Percentiles rank a stretch among this genome's conserved stretches.
These are phyloP conservation scores for Recurvirostra avosetta DNA, from an alignment of 2,113 vertebrate species.

Conservation along the genomic window DNA sequence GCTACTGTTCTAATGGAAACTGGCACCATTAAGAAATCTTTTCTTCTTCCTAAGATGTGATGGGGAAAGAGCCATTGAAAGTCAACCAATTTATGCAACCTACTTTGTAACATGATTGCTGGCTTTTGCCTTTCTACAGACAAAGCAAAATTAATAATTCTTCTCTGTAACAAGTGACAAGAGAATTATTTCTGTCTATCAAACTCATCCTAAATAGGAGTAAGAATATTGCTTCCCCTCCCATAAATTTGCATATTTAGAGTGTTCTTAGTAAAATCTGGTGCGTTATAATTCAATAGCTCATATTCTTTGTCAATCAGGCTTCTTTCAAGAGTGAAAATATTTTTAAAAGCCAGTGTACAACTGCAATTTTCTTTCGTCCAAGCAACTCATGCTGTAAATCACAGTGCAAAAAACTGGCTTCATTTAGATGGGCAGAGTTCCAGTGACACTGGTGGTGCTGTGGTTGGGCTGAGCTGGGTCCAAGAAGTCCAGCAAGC, in stretches of 20 bases:
- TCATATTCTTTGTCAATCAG: constrained; percentile 9
- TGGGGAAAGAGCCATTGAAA: background rate
- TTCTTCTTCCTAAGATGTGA: background rate
- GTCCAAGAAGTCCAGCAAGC: background rate
- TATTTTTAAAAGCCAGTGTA: background rate
- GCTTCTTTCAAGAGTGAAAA: constrained; percentile 36
- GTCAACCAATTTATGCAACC: constrained; percentile 6
- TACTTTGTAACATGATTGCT: constrained; percentile 4
- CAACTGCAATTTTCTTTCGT: background rate
- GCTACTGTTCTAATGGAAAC: background rate
- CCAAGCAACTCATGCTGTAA: background rate
- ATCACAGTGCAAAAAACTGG: background rate
- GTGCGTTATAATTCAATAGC: background rate
- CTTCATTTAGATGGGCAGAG: background rate
- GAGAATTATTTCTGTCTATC: constrained; percentile 38
- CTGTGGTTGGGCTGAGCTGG: background rate
- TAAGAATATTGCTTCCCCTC: constrained; percentile 8
- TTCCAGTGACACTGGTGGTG: background rate
- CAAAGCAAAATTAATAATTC: constrained; percentile 38
- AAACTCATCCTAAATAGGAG: constrained; percentile 1
- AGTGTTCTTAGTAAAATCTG: constrained; percentile 4
- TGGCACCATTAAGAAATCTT: constrained; percentile 23
- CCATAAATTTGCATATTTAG: constrained; percentile 32
- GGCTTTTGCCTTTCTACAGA: constrained; percentile 36
- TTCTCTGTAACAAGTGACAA: constrained; percentile 17